Base-by-base conservation (phyloP, 53 echinoderm and acorn worm species). In the Hippasteria phrygiana region DNA sequence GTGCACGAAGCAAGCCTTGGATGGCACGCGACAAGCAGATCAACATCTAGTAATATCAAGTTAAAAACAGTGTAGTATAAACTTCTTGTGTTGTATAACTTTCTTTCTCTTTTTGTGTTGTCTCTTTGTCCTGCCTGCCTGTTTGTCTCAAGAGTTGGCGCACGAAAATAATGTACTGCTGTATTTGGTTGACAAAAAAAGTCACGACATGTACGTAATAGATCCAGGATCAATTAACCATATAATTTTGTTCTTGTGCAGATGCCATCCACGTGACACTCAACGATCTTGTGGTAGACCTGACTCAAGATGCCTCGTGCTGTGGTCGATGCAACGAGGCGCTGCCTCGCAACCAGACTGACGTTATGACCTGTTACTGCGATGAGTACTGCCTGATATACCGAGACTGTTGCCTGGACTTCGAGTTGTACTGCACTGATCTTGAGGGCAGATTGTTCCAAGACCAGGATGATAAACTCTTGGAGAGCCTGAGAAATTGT, bases 361-460 rank as follows among this genome's bases (percentile, higher is more conserved):
- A 36, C 26, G 28, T 1, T 20, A 1, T 22, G 2, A 22, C 73
- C 9, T 73, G 73, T 22, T 43, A 73, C 41, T 73, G 73, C 18
- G 73, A 73, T 12, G 43, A 73, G 32, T 40, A 42, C 41, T 73
- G 73, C 73, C 35, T 73, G 73, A 39, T 42, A n/a, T 42, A 73
- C 43, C 73, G 35, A 42, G 73, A 73, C 41, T 73, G 73, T 22
- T 73, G 73, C 22, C 43, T 73, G 41, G 73, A 73, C 43, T 73
- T 34, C 24, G 73, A 73, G 26, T 26, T 73, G 24, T 43, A n/a
- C 42, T 73, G 73, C 26, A 73, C 73, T 24, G 43, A 73, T 27
- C 43, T 73, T 41, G 24, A 73, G 43, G 28, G 1, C 6, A 27
- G 43, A 32, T 26, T 73, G 40, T 16, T 5, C 41, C n/a, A 22